Conservation (phyloP, 2,113 vertebrate species). For the Chlorocebus sabaeus region DNA sequence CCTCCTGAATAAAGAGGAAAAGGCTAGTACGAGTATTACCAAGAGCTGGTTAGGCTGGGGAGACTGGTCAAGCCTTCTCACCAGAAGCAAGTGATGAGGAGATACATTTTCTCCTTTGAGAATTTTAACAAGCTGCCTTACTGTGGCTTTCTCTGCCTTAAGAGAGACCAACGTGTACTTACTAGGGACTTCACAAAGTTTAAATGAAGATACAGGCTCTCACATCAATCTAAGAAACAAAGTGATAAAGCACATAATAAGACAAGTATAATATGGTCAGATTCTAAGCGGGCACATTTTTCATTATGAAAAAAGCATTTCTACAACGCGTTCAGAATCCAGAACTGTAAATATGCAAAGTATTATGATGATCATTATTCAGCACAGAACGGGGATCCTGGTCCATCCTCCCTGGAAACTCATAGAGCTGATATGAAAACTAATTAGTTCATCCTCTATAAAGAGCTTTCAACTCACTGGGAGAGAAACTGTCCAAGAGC, state of each 20-base stretch:
- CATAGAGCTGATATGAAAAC: not conserved
- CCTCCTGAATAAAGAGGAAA: not conserved
- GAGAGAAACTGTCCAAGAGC: not conserved
- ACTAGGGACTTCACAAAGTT: not conserved
- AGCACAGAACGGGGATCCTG: not conserved
- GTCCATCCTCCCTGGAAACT: not conserved
- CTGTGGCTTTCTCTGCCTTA: not conserved
- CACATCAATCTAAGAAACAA: not conserved
- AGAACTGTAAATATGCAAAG: not conserved
- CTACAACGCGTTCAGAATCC: not conserved
- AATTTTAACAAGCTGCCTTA: not conserved
- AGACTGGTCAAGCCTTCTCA: not conserved
- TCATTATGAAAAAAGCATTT: not conserved
- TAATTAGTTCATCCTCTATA: conserved; percentile 40
- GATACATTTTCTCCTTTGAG: not conserved
- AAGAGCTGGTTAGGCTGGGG: not conserved
- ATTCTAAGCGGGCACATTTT: not conserved
- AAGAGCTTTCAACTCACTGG: conserved; percentile 28
- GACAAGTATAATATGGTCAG: not conserved
- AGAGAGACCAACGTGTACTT: not conserved
- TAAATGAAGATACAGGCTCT: not conserved
- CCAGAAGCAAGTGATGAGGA: not conserved
- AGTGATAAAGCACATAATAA: not conserved
- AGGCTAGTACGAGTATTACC: not conserved
- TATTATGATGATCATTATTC: not conserved